Percentiles rank a stretch among this genome's conserved stretches.
Conservation (phyloP, 2,888 invertebrate genomes). For the Balanococcus diminutus region DNA sequence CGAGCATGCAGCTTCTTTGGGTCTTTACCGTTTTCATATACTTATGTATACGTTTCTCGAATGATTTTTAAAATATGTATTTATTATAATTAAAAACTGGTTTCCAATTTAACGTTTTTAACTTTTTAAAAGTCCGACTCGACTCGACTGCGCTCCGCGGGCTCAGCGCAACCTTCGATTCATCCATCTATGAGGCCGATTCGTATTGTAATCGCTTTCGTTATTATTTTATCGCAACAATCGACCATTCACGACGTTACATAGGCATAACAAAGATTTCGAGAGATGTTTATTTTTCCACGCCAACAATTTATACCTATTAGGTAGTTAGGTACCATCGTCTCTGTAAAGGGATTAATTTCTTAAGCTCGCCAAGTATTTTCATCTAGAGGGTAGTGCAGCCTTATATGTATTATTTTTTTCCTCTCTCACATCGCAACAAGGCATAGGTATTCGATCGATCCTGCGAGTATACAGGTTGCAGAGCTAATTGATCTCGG, state of each 20-base stretch:
- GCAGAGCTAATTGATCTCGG: background rate
- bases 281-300: constrained; percentile 5
- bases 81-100: constrained; percentile 52
- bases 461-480: no score
- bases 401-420: no score
- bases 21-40: constrained; percentile 21
- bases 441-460: background rate
- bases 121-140: constrained; percentile 8
- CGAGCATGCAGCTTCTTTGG: background rate
- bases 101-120: constrained; percentile 42
- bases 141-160: background rate
- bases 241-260: background rate
- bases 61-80: constrained; percentile 52
- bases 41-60: background rate
- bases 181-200: background rate
- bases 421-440: background rate
- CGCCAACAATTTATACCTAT: background rate
- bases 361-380: background rate
- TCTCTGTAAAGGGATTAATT: background rate
- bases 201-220: constrained; percentile 31
- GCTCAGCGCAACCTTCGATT: background rate
- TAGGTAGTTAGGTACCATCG: no score
- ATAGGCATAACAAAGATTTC: background rate
- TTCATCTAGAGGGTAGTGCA: background rate
- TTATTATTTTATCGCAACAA: constrained; percentile 40